A percentile compares a stretch with the other conserved stretches of the same genome.
These are phyloP conservation scores for Dipodomys ordii DNA, from an alignment of 2,113 vertebrate genomes.

Conservation along the genomic window DNA sequence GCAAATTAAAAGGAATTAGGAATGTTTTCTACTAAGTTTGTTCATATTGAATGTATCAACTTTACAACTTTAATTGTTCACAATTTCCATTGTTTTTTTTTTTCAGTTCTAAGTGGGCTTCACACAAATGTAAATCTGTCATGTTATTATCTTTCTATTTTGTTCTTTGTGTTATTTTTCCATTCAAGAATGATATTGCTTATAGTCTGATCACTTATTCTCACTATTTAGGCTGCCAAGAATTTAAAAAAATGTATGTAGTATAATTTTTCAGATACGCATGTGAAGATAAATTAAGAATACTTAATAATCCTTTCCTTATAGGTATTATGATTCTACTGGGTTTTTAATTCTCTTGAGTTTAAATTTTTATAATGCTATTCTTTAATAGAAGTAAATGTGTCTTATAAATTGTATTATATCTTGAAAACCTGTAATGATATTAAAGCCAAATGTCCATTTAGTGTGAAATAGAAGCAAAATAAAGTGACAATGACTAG, in stretches of 20 bases:
- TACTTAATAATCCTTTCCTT: background rate
- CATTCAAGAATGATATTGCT: background rate
- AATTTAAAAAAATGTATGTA: background rate
- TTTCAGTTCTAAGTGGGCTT: background rate
- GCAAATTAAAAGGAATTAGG: background rate
- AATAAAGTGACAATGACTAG: slow-evolving; percentile 44
- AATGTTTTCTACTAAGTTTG: background rate
- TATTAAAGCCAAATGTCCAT: slow-evolving; percentile 36
- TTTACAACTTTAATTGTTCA: slow-evolving; percentile 14
- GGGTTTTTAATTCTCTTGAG: background rate
- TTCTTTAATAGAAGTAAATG: background rate
- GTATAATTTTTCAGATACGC: background rate
- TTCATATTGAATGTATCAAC: background rate
- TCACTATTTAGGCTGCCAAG: background rate
- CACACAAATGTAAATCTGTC: background rate
- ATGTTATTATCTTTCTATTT: background rate
- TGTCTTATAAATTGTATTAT: background rate
- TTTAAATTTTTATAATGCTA: background rate
- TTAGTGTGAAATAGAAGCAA: slow-evolving; percentile 9
- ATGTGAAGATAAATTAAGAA: background rate
- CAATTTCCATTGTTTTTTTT: background rate
- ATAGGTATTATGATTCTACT: background rate
- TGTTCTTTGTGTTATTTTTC: background rate
- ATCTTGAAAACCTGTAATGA: background rate
- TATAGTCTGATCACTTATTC: background rate